A percentile compares a stretch with the other conserved stretches of the same genome.
These are phyloP conservation scores for Urophycis tenuis DNA, from an alignment of 2,797 vertebrate species.

Conservation along the genomic window DNA sequence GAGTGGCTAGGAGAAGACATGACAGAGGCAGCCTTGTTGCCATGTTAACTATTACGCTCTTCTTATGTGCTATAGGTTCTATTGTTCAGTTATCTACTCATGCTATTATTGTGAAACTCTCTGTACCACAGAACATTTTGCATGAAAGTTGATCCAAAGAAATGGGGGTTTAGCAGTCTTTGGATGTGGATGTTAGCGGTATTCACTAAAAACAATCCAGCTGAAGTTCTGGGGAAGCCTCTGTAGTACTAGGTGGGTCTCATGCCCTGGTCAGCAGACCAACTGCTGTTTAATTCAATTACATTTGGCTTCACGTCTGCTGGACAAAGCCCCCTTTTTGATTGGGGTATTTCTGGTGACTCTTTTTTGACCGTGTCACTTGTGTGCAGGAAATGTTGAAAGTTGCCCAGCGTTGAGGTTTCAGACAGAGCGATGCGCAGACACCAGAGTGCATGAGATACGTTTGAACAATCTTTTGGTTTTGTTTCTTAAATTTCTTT, in stretches of 20 bases:
- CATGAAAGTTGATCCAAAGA: background rate
- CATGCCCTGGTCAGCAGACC: slow-evolving; percentile 45
- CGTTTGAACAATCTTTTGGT: background rate
- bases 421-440: background rate
- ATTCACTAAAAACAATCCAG: slow-evolving; percentile 5
- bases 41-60: too few species aligned
- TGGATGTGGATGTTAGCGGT: background rate
- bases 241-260: slow-evolving; percentile 31
- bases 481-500: background rate
- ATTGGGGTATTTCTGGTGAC: background rate
- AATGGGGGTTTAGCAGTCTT: background rate
- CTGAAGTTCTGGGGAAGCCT: slow-evolving; percentile 31
- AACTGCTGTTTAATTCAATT: slow-evolving; percentile 43
- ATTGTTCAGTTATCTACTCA: background rate
- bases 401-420: background rate
- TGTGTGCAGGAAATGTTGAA: background rate
- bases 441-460: background rate
- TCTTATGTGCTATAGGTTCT: background rate
- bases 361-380: slow-evolving; percentile 3
- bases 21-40: too few species aligned
- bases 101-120: background rate
- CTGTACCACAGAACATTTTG: background rate
- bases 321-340: background rate
- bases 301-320: slow-evolving; percentile 22
- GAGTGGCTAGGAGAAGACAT: too few species aligned